These are phyloP conservation scores for Archips xylosteana DNA, from an alignment of 2,888 invertebrate species.

Conservation along the genomic window DNA sequence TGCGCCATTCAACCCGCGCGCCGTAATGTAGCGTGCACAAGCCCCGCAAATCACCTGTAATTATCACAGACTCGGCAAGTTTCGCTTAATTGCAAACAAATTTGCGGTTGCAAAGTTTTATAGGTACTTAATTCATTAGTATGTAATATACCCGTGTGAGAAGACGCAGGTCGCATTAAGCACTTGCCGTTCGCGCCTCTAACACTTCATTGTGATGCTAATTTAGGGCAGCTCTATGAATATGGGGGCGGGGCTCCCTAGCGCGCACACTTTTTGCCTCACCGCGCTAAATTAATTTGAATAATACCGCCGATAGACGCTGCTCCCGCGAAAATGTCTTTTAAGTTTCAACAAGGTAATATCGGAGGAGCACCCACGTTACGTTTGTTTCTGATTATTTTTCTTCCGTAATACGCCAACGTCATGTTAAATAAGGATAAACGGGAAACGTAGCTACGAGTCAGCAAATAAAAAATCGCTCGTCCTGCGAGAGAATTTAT, in stretches of 20 bases:
- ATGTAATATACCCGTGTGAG: conserved; percentile 76
- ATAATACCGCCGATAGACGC: conserved; percentile 82
- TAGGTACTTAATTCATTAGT: conserved; percentile 74
- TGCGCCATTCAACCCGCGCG: conserved; percentile 7
- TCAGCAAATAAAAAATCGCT: background rate
- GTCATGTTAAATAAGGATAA: conserved; percentile 7
- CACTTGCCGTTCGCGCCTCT: conserved; percentile 75
- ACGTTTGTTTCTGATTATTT: conserved; percentile 14
- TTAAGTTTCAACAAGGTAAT: conserved; percentile 76
- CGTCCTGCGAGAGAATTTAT: background rate
- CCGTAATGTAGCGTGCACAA: conserved; percentile 17
- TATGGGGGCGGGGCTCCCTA: conserved; percentile 75
- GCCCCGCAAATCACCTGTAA: conserved; percentile 51
- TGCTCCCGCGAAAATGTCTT: conserved; percentile 77
- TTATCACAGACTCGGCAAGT: conserved; percentile 60
- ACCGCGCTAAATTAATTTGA: conserved; percentile 83
- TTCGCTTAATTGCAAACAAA: conserved; percentile 64
- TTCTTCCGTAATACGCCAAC: background rate
- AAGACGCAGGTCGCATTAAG: conserved; percentile 78
- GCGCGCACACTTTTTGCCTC: conserved; percentile 81
- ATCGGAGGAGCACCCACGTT: conserved; percentile 46
- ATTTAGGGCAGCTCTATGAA: conserved; percentile 83
- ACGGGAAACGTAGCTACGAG: background rate
- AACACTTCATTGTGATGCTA: conserved; percentile 85
- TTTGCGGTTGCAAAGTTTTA: conserved; percentile 71